Percentiles rank a stretch among this genome's conserved stretches.
These are phyloP conservation scores for Tyrannus savana DNA, from an alignment of 2,113 vertebrate species.

Conservation along the genomic window DNA sequence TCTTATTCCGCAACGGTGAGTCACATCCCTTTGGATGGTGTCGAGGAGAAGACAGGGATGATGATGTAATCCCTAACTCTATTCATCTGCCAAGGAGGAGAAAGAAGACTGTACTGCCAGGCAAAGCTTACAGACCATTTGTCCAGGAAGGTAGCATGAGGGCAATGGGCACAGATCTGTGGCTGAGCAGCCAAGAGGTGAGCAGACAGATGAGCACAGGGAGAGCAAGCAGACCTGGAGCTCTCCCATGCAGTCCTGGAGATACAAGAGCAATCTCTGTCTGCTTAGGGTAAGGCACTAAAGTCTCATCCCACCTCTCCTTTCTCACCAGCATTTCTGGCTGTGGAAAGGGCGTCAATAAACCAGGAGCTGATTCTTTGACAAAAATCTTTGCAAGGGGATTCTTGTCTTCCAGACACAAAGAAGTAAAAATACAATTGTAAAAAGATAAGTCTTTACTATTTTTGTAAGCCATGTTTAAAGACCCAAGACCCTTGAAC, in stretches of 20 bases:
- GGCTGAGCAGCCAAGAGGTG: background rate
- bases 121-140: background rate
- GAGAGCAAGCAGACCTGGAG: background rate
- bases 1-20: background rate
- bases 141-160: background rate
- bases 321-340: background rate
- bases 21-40: background rate
- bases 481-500: background rate
- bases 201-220: background rate
- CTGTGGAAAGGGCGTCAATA: background rate
- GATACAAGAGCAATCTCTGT: background rate
- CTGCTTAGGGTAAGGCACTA: background rate
- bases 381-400: background rate
- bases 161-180: background rate
- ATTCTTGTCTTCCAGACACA: background rate
- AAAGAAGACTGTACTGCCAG: background rate
- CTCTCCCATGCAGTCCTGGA: background rate
- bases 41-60: background rate
- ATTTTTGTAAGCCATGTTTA: background rate
- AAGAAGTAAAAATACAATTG: background rate
- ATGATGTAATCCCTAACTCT: background rate
- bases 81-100: background rate
- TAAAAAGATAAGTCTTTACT: background rate
- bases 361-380: background rate
- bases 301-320: background rate